phyloP scores from a whole-genome alignment of 2,888 invertebrate genomes.

The Volucella zonaria region DNA sequence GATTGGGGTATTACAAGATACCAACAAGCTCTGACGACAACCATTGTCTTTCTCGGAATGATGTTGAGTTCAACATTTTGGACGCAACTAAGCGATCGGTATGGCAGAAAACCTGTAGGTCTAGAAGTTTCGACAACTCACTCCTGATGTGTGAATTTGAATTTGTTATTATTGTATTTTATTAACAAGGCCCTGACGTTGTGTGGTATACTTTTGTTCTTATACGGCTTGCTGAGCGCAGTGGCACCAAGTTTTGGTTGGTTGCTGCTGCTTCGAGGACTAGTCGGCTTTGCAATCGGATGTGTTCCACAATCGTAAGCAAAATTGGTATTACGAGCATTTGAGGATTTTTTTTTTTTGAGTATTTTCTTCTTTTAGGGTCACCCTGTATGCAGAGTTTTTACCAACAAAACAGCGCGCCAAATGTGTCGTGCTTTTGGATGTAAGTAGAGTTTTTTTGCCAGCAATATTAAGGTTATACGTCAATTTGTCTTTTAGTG shows the following conservation, averaged over 20 bases:
- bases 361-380: constrained; percentile 84
- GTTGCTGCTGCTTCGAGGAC: constrained; percentile 93
- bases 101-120: constrained; percentile 92
- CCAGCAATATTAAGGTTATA: neutral
- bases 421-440: constrained; percentile 96
- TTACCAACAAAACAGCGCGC: constrained; percentile 96
- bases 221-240: constrained; percentile 94
- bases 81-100: constrained; percentile 96
- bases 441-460: constrained; percentile 86
- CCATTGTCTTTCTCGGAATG: constrained; percentile 97
- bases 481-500: constrained; percentile 85
- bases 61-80: constrained; percentile 98
- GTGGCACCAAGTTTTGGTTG: constrained; percentile 95
- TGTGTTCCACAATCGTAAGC: constrained; percentile 98
- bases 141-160: neutral
- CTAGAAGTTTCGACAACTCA: neutral
- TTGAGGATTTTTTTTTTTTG: neutral
- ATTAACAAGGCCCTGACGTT: constrained; percentile 90
- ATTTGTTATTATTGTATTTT: constrained; percentile 9
- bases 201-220: constrained; percentile 94
- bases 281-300: constrained; percentile 97
- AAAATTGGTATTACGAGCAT: constrained; percentile 3
- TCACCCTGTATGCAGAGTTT: constrained; percentile 97
- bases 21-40: constrained; percentile 96
- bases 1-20: constrained; percentile 95